Percentiles rank a stretch among this genome's conserved stretches.
Evolutionary conservation across 2,113 vertebrate species (phyloP).

Genomic region (Eudyptes chrysolophus): DNA sequence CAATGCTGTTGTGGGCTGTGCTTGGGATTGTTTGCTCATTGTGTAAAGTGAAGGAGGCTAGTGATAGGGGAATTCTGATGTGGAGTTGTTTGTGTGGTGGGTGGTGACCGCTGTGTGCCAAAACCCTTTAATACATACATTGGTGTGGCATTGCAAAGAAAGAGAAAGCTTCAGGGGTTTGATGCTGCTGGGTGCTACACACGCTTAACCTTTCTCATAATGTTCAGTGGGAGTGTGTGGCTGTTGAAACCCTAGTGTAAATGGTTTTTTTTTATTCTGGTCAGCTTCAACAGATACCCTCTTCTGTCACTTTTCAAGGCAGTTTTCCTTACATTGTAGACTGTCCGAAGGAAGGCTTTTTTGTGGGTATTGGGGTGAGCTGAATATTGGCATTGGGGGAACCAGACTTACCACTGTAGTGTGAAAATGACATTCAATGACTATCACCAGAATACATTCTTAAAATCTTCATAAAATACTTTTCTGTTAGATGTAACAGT

Average conservation of each 20-base stretch:
- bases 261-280: not conserved
- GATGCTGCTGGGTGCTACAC: not conserved
- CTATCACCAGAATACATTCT: not conserved
- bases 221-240: not conserved
- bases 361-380: rapidly evolving
- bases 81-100: not conserved
- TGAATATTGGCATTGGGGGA: not conserved
- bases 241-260: not conserved
- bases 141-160: not conserved
- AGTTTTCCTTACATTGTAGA: not conserved
- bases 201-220: not conserved
- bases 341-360: not conserved
- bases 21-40: not conserved
- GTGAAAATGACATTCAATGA: not conserved
- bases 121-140: not conserved
- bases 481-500: not conserved
- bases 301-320: not conserved
- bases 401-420: not conserved
- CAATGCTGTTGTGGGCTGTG: not conserved
- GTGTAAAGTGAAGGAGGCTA: not conserved
- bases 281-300: not conserved
- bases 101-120: not conserved
- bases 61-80: not conserved
- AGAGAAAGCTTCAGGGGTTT: not conserved
- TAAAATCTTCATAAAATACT: not conserved